Evolutionary conservation across 2,888 invertebrate genomes (phyloP).

Genomic region (Phalera bucephala): DNA sequence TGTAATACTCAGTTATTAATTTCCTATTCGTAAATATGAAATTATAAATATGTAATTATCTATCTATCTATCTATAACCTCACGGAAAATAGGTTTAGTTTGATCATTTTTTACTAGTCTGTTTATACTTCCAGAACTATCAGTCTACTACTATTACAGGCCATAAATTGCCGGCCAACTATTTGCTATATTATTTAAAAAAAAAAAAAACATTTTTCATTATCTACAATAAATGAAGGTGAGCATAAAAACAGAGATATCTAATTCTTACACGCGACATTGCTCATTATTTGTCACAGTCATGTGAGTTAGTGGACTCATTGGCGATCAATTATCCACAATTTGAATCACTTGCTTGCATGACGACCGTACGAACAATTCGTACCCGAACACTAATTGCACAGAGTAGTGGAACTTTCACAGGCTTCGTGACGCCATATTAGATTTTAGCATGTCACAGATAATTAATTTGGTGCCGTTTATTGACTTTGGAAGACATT

Average conservation of each 20-base stretch:
- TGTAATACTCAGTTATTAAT: too few relatives aligned
- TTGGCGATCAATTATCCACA: constrained; percentile 73
- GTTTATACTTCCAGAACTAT: too few relatives aligned
- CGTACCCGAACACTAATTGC: constrained; percentile 66
- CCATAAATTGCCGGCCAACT: too few relatives aligned
- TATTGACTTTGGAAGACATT: constrained; percentile 28
- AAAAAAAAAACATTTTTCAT: too few relatives aligned
- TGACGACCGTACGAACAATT: constrained; percentile 57
- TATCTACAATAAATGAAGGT: constrained; percentile 6
- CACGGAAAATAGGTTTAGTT: too few relatives aligned
- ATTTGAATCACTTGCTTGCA: constrained; percentile 68
- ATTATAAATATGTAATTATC: too few relatives aligned
- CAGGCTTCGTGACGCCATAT: constrained; percentile 29
- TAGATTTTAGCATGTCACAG: constrained; percentile 43
- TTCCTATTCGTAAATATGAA: too few relatives aligned
- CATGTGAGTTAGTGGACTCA: constrained; percentile 57
- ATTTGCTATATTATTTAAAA: neutral
- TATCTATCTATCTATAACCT: too few relatives aligned
- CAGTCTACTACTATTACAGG: too few relatives aligned
- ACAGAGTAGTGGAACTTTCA: constrained; percentile 59
- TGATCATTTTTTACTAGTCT: too few relatives aligned
- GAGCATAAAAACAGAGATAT: constrained; percentile 25
- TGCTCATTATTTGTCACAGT: constrained; percentile 52
- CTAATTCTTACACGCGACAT: constrained; percentile 35
- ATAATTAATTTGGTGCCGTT: constrained; percentile 49